Conservation (phyloP, 1,140 invertebrate genomes). For the Drosophila lacteicornis region DNA sequence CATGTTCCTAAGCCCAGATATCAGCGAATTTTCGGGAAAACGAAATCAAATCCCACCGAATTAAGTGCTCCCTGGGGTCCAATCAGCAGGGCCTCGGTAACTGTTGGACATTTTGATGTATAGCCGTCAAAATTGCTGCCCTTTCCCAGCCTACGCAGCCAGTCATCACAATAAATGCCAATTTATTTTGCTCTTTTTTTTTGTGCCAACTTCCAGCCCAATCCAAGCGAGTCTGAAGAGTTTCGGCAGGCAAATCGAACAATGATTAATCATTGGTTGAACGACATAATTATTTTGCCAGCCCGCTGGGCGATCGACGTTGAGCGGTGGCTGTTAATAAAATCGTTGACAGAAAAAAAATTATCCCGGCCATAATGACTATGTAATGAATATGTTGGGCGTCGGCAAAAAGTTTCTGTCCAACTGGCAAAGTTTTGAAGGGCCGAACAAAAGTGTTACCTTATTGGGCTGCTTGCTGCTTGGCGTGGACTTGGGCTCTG, state of each 20-base stretch:
- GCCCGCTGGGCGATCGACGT: conserved; percentile 18
- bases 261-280: conserved; percentile 70
- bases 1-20: conserved; percentile 19
- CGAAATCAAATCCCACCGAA: conserved; percentile 22
- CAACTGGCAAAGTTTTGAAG: conserved; percentile 22
- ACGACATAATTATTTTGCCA: conserved; percentile 72
- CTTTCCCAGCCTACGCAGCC: conserved; percentile 13
- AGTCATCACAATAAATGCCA: conserved; percentile 69
- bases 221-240: conserved; percentile 2
- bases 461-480: conserved; percentile 61
- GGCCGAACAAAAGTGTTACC: conserved; percentile 71
- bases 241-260: conserved; percentile 51
- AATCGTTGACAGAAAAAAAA: conserved; percentile 52
- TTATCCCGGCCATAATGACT: conserved; percentile 59
- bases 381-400: conserved; percentile 74
- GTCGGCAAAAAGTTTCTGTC: conserved; percentile 34
- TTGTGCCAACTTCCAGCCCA: conserved; percentile 14
- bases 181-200: conserved; percentile 59
- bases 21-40: conserved; percentile 12
- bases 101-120: conserved; percentile 58
- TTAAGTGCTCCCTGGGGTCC: conserved; percentile 66
- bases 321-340: conserved; percentile 50
- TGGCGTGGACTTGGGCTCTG: conserved; percentile 33
- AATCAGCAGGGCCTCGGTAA: conserved; percentile 46
- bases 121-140: conserved; percentile 33